Conservation (phyloP, 2,797 vertebrate species). For the Pseudochirops corinnae region DNA sequence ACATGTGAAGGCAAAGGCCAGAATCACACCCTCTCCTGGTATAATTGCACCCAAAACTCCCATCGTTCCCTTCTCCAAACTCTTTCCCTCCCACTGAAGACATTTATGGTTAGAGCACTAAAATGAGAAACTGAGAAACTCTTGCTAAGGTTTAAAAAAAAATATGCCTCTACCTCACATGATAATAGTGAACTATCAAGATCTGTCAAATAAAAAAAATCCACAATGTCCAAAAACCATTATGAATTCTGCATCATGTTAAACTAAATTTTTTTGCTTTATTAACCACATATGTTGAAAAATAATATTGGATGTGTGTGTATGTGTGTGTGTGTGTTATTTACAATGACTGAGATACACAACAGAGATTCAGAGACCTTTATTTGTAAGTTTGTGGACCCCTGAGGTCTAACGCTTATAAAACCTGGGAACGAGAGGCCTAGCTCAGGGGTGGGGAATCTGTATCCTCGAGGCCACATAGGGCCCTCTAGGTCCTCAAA, state of each 20-base stretch:
- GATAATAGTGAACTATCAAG: not conserved
- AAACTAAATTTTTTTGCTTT: not conserved
- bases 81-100: not conserved
- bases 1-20: not conserved
- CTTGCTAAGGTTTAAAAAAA: not conserved
- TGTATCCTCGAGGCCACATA: too few relatives aligned
- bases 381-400: constrained; percentile 51
- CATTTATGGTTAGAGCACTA: not conserved
- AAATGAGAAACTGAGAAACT: not conserved
- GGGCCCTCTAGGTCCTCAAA: too few relatives aligned
- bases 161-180: not conserved
- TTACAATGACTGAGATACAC: not conserved
- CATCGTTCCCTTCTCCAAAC: not conserved
- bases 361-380: not conserved
- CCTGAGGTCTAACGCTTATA: not conserved
- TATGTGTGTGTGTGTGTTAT: not conserved
- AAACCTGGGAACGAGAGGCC: constrained; percentile 31
- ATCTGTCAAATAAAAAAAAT: not conserved
- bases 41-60: not conserved
- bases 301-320: not conserved
- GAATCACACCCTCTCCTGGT: not conserved
- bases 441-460: not conserved
- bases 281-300: not conserved
- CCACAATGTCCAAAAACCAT: not conserved
- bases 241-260: not conserved